phyloP scores from a whole-genome alignment of 2,888 invertebrate species.

The Diogma glabrata region DNA sequence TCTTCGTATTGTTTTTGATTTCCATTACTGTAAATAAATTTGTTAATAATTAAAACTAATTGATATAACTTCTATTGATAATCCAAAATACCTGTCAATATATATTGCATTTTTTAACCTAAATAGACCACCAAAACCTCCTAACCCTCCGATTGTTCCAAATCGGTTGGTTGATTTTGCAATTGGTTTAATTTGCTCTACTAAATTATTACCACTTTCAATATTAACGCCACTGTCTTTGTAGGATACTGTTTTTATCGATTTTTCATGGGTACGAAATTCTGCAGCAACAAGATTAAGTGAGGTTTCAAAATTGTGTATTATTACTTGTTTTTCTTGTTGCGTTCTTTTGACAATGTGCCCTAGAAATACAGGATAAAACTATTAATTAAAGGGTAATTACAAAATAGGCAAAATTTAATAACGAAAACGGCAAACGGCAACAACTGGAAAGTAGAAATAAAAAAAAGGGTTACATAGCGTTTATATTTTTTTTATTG shows the following conservation, averaged over 20 bases:
- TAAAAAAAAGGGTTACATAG: too few relatives aligned
- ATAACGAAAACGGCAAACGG: too few relatives aligned
- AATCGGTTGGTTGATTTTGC: conserved; percentile 65
- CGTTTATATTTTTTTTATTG: too few relatives aligned
- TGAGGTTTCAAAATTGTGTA: background rate
- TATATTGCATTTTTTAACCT: conserved; percentile 56
- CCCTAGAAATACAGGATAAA: too few relatives aligned
- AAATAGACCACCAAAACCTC: conserved; percentile 90
- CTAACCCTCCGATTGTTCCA: conserved; percentile 73
- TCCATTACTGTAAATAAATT: background rate
- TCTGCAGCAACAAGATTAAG: too few relatives aligned
- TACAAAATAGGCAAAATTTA: too few relatives aligned
- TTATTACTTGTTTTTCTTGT: background rate
- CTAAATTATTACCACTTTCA: conserved; percentile 77
- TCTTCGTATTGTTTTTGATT: conserved; percentile 40
- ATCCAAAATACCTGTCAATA: conserved; percentile 35
- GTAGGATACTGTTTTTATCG: conserved; percentile 57
- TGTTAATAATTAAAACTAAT: background rate
- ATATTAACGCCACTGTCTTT: conserved; percentile 89
- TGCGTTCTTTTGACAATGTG: background rate
- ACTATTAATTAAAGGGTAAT: too few relatives aligned
- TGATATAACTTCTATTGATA: too few relatives aligned
- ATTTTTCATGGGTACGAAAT: too few relatives aligned
- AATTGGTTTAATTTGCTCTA: conserved; percentile 69
- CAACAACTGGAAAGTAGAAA: too few relatives aligned